A percentile compares a stretch with the other conserved stretches of the same genome.
These are phyloP conservation scores for Rhagonycha lutea DNA, from an alignment of 2,888 invertebrate species.

Conservation along the genomic window DNA sequence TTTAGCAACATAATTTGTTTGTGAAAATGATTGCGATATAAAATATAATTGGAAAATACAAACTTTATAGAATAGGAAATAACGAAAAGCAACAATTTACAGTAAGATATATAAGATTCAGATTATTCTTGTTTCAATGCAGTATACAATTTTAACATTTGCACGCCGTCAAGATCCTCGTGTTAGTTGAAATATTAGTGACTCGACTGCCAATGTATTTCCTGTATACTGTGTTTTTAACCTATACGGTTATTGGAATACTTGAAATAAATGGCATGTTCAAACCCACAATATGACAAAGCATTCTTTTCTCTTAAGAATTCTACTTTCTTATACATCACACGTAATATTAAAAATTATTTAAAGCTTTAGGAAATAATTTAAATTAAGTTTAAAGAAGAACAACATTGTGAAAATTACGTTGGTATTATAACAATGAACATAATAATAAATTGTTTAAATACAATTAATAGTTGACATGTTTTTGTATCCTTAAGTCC, in stretches of 20 bases:
- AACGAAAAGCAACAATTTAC: constrained; percentile 35
- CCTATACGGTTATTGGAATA: constrained; percentile 35
- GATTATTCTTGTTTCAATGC: constrained; percentile 42
- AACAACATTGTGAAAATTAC: no score
- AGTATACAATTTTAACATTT: constrained; percentile 42
- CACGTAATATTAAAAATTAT: background rate
- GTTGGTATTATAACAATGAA: no score
- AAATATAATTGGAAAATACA: background rate
- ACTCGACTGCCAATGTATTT: constrained; percentile 41
- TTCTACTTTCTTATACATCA: background rate
- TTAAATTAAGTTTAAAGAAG: background rate
- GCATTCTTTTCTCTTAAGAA: background rate
- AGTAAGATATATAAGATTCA: constrained; percentile 36
- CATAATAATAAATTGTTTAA: no score
- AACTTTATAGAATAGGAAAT: constrained; percentile 27
- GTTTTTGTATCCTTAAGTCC: background rate
- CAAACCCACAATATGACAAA: background rate
- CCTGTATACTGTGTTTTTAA: constrained; percentile 32
- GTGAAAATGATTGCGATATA: background rate
- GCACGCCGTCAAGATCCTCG: constrained; percentile 35
- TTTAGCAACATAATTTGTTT: background rate
- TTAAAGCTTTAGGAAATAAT: background rate
- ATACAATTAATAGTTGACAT: no score
- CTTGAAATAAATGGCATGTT: constrained; percentile 29
- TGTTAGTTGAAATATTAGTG: constrained; percentile 38